These are phyloP conservation scores for Heliconius sara DNA, from an alignment of 2,888 invertebrate species.

Conservation along the genomic window DNA sequence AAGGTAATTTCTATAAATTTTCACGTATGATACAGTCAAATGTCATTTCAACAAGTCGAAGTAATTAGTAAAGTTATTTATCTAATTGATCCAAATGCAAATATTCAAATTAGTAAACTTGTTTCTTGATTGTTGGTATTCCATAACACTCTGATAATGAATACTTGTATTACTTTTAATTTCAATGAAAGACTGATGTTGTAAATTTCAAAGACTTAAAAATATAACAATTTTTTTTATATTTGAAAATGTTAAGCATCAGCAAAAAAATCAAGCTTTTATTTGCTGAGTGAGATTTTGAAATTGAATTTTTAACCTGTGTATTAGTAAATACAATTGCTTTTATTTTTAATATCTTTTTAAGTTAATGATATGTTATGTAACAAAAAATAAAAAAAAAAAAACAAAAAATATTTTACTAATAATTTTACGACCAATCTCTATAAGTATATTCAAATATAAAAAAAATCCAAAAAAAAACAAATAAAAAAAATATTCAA, in stretches of 20 bases:
- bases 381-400: neutral
- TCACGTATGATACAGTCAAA: neutral
- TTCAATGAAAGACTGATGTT: neutral
- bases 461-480: neutral
- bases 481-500: neutral
- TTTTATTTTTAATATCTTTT: neutral
- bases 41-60: neutral
- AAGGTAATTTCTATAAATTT: neutral
- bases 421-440: neutral
- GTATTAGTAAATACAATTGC: slow-evolving; percentile 17
- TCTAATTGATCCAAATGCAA: neutral
- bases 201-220: neutral
- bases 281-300: neutral
- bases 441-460: neutral
- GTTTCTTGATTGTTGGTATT: slow-evolving; percentile 4
- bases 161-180: neutral
- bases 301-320: slow-evolving; percentile 2
- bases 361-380: slow-evolving; percentile 4
- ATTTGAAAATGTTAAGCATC: neutral
- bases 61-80: slow-evolving; percentile 6
- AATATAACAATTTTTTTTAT: neutral
- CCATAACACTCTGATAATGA: neutral
- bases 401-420: neutral
- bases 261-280: neutral
- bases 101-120: slow-evolving; percentile 1